These are phyloP conservation scores for Galago senegalensis DNA, from an alignment of 2,797 vertebrate species.

Conservation along the genomic window DNA sequence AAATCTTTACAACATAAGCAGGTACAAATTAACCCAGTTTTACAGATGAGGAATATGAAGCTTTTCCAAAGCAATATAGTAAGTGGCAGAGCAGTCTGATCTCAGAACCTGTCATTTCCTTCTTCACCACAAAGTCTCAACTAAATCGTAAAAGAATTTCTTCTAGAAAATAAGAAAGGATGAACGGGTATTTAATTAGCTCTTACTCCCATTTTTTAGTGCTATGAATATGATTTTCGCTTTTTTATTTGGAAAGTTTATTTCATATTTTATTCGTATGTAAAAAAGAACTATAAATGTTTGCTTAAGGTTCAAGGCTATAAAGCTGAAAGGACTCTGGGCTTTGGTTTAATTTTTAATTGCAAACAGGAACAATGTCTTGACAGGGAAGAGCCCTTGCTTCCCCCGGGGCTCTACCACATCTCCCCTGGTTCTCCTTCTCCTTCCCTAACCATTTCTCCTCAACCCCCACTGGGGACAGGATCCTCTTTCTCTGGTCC, in stretches of 20 bases:
- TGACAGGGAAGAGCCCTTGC: not conserved
- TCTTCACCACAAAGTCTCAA: not conserved
- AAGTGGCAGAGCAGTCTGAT: not conserved
- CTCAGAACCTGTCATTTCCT: not conserved
- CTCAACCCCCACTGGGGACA: not conserved
- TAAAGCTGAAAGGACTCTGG: not conserved
- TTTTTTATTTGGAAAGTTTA: not conserved
- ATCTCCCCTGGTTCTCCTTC: not conserved
- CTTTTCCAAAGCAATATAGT: not conserved
- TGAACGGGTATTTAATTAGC: not conserved
- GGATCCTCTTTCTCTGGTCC: not conserved
- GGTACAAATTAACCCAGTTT: not conserved
- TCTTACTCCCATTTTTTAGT: not conserved
- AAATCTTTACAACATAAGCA: not conserved
- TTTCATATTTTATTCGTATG: not conserved
- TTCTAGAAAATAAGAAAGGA: not conserved
- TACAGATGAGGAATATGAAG: not conserved
- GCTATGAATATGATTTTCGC: not conserved
- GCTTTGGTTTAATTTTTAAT: not conserved
- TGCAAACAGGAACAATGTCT: not conserved
- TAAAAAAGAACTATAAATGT: not conserved
- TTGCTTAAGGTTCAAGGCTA: not conserved
- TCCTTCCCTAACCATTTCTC: not conserved
- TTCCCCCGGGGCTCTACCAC: not conserved
- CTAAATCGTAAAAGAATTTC: not conserved